Evolutionary conservation across 2,113 vertebrate species (phyloP).

Genomic region (Semicossyphus pulcher): DNA sequence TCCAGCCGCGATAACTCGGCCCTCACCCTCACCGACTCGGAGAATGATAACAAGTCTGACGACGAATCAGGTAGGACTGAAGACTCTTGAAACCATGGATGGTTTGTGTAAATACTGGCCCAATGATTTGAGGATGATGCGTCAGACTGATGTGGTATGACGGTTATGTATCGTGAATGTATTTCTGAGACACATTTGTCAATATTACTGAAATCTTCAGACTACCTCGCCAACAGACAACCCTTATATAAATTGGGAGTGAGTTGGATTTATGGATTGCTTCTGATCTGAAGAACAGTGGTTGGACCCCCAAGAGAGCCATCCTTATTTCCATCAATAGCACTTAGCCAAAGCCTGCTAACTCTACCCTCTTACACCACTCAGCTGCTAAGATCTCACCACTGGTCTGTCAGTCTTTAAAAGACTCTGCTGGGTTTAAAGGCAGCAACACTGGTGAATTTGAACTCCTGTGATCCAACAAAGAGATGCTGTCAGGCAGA

Average conservation of each 20-base stretch:
- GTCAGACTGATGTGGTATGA: not conserved
- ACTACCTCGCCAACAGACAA: conserved; percentile 27
- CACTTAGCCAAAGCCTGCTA: conserved; percentile 64
- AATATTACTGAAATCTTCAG: conserved; percentile 28
- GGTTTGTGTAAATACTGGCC: not conserved
- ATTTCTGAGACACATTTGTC: conserved; percentile 7
- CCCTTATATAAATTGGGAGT: conserved; percentile 34
- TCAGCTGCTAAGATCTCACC: conserved; percentile 46
- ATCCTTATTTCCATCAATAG: conserved; percentile 68
- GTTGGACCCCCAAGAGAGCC: conserved; percentile 47
- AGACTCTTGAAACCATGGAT: not conserved
- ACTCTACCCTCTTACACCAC: conserved; percentile 39
- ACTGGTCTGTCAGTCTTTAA: conserved; percentile 37
- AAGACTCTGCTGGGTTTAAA: conserved; percentile 31
- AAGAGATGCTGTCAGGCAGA: conserved; percentile 9
- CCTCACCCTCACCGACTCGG: conserved; percentile 93
- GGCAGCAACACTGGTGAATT: not conserved
- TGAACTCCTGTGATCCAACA: conserved; percentile 23
- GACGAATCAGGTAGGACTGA: conserved; percentile 91
- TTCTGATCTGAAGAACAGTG: conserved; percentile 68
- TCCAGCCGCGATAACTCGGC: conserved; percentile 94
- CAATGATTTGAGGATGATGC: not conserved
- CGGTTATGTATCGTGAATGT: conserved; percentile 1
- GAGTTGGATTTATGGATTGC: conserved; percentile 63
- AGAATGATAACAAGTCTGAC: conserved; percentile 94